Base-by-base conservation (phyloP, 1,140 invertebrate species). In the Argopecten irradians region DNA sequence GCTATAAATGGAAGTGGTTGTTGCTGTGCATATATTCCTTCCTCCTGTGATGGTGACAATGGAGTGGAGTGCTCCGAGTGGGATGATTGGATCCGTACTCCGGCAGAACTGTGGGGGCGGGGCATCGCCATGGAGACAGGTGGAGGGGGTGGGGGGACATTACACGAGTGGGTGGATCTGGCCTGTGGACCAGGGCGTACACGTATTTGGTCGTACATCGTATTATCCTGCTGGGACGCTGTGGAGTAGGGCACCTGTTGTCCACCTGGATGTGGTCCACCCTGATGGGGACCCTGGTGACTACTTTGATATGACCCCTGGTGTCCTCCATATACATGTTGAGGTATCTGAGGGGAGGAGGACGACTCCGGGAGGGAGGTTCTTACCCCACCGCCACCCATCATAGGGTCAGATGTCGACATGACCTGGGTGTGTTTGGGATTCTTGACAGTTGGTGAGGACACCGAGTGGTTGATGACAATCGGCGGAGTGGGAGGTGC, bases 1-100 rank as follows among this genome's bases (percentile, higher is more conserved):
- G 85, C 91, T 88, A 92, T 89, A 85, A 92, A 93, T 83, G 91
- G 89, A 85, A 91, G 86, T 41, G 89, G 88, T 46, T 88, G 87
- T 89, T 87, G 89, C 86, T 71, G 55, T 71, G 22, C 55, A 71
- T 71, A 71, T 71, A 71, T 71, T 71, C 55, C 55, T 71, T 88
- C 7, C 86, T 87, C 32, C 82, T 91, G 86, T 82, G 86, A 33
- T 86, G 86, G 83, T 90, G 87, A 46, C 89, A 87, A 28, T 88
- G 36, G 13, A 14, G 35, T 43, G 3, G 19, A 41, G 8, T 36
- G 35, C 22, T 88, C 83, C 84, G 83, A 46, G 34, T 87, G 86
- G 43, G 90, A 43, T 1, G 86, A 82, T 32, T 55, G 82, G 19
- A 22, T 71, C n/a, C 55, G 8, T n/a, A 71, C 55, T n/a, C 55